Conservation (phyloP, 2,888 invertebrate genomes). For the Agrotis exclamationis region DNA sequence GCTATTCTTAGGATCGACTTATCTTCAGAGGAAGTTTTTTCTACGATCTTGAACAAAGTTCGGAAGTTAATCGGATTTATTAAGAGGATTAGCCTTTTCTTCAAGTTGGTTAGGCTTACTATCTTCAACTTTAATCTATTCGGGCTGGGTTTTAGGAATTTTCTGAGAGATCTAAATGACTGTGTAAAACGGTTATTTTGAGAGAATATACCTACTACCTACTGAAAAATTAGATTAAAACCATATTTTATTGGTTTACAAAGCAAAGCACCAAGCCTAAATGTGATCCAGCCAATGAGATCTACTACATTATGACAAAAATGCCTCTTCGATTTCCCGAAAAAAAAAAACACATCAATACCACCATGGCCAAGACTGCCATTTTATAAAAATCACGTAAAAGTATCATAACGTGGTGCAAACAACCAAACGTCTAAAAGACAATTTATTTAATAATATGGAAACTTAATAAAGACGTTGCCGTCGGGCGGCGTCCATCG, state of each 20-base stretch:
- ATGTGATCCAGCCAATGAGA: no score
- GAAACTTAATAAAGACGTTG: conserved; percentile 64
- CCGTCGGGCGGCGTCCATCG: conserved; percentile 39
- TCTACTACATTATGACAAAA: neutral
- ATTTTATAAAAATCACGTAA: neutral
- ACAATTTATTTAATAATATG: conserved; percentile 52
- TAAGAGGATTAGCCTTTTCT: conserved; percentile 3
- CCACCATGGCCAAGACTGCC: neutral
- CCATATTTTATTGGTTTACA: neutral
- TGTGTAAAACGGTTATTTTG: neutral
- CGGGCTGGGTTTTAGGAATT: neutral
- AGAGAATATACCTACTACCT: no score
- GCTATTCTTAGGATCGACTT: conserved; percentile 5
- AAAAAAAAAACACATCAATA: neutral
- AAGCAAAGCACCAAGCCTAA: no score
- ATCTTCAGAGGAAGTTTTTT: neutral
- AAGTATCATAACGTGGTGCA: conserved; percentile 25
- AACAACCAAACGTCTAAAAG: conserved; percentile 47
- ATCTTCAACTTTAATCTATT: conserved; percentile 24
- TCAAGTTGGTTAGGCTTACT: conserved; percentile 1
- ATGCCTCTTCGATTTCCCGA: neutral
- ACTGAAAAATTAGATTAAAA: neutral
- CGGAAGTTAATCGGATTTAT: conserved; percentile 30
- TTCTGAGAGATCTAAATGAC: neutral
- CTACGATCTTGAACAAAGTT: conserved; percentile 16